Base-by-base conservation (phyloP, 2,888 invertebrate genomes). In the Drosophila robusta region DNA sequence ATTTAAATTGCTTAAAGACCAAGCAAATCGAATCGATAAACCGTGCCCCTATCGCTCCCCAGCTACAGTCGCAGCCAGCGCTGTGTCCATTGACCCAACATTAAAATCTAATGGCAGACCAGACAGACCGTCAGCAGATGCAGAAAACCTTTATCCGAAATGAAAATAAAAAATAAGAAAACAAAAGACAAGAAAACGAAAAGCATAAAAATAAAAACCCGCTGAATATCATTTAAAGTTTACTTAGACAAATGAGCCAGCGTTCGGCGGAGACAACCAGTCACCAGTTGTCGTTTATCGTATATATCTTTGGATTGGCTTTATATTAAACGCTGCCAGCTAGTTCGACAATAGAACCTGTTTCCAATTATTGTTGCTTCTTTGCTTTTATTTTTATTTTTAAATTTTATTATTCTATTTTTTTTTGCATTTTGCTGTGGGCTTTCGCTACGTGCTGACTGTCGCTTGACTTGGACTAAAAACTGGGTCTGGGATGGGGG, bases 31-130 rank as follows among this genome's bases (percentile, higher is more conserved):
- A 77, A 77, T 75, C 71, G 76, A 76, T 75, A 71, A 75, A 71
- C 64, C 65, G 62, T 60, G 46, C 71, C 24, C 24, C 14, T 11
- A 34, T 12, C 34, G 34, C 22, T 22, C n/a, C 29, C 39, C 12
- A 4, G 16, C 51, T n/a, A 1, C 38, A 54, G 60, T 62, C 55
- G 38, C 29, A 57, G 39, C n/a, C 36, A 18, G 18, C 45, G 66
- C 54, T 34, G 56, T 89, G 89, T 89, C 76, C 87, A 80, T 89
- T 89, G 89, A 89, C 89, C 87, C 78, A 85, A 52, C 82, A 68
- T 69, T 69, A 70, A 85, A 75, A 61, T 47, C 60, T 54, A 72
- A 57, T 63, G 68, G 70, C 75, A 78, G 56, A 12, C 57, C 58
- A 62, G 68, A 67, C 60, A 69, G 58, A 57, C 64, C 34, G 70